phyloP scores from a whole-genome alignment of 2,113 vertebrate species.

The Sula dactylatra region DNA sequence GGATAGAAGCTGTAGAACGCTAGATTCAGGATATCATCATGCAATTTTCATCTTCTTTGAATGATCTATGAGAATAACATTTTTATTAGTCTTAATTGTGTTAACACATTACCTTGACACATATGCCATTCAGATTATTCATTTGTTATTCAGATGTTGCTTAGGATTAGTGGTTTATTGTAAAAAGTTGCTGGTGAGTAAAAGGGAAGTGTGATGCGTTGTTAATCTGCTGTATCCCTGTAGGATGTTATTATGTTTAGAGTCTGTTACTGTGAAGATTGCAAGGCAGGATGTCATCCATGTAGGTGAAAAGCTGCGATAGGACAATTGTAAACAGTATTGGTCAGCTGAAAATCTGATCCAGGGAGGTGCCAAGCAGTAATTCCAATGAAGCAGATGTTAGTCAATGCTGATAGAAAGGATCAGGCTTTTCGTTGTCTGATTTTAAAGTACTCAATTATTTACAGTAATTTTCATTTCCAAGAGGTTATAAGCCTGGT shows the following conservation, averaged over 20 bases:
- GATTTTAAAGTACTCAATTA: background rate
- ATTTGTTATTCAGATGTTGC: background rate
- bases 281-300: constrained; percentile 25
- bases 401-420: background rate
- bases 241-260: constrained; percentile 44
- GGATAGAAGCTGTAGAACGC: background rate
- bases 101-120: background rate
- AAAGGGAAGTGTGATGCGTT: constrained; percentile 47
- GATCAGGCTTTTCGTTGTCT: background rate
- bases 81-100: background rate
- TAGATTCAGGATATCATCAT: background rate
- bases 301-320: constrained; percentile 12
- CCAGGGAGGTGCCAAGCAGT: background rate
- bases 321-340: background rate
- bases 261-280: constrained; percentile 55
- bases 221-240: background rate
- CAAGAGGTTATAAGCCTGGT: background rate
- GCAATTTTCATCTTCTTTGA: background rate
- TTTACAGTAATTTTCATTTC: background rate
- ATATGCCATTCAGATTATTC: background rate
- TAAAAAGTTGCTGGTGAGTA: background rate
- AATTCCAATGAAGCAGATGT: background rate
- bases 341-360: background rate
- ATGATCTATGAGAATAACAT: background rate
- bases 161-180: background rate